phyloP scores from a whole-genome alignment of 2,888 invertebrate species.

The Tachystola acroxantha region DNA sequence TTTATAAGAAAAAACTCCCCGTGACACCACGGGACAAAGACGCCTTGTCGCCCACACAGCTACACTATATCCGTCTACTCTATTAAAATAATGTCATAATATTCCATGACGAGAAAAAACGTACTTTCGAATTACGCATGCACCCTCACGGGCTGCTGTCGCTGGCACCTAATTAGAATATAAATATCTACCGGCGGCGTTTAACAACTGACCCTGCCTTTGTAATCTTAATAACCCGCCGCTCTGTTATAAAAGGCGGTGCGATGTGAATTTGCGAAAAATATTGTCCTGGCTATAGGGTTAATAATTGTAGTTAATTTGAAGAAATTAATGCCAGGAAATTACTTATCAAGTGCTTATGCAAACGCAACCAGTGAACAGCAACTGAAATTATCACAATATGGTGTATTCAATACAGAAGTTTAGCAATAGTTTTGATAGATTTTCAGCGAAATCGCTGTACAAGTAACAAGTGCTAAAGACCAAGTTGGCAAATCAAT shows the following conservation, averaged over 20 bases:
- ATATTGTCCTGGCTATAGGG: conserved; percentile 24
- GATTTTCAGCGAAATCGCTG: conserved; percentile 1
- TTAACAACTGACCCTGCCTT: conserved; percentile 62
- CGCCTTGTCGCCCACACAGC: conserved; percentile 17
- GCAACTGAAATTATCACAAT: not conserved
- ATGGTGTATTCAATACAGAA: conserved; percentile 10
- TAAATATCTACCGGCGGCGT: conserved; percentile 59
- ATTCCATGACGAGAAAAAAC: conserved; percentile 46
- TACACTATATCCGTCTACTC: conserved; percentile 30
- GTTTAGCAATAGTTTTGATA: conserved; percentile 5
- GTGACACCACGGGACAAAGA: conserved; percentile 6
- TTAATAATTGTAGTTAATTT: too few relatives aligned
- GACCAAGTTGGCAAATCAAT: conserved; percentile 12
- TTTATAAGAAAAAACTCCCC: too few relatives aligned
- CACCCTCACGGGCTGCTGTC: conserved; percentile 54
- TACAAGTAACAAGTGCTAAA: conserved; percentile 3
- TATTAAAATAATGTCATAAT: conserved; percentile 56
- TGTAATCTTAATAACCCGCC: conserved; percentile 57
- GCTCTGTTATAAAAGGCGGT: conserved; percentile 33
- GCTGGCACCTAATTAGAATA: conserved; percentile 70
- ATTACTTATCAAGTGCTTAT: too few relatives aligned
- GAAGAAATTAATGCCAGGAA: too few relatives aligned
- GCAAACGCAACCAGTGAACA: too few relatives aligned
- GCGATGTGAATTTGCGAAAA: conserved; percentile 35
- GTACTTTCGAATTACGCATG: conserved; percentile 61